Evolutionary conservation across 2,888 invertebrate species (phyloP).

Genomic region (Platycheirus albimanus): DNA sequence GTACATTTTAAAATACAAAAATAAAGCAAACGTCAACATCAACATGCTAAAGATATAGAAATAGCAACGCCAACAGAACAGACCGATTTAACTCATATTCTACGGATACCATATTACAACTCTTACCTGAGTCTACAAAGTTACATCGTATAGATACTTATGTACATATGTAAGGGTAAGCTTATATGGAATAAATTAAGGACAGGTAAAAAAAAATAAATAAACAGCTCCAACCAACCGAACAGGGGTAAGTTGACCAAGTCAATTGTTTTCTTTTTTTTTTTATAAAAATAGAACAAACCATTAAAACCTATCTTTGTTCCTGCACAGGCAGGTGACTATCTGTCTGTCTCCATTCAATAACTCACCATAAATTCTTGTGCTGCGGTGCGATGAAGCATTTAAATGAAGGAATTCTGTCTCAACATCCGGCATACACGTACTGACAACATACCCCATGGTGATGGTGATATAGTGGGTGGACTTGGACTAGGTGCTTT

Average conservation of each 20-base stretch:
- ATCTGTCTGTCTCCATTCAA: constrained; percentile 41
- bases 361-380: constrained; percentile 83
- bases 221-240: constrained; percentile 3
- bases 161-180: neutral
- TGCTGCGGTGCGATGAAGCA: constrained; percentile 68
- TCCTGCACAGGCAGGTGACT: constrained; percentile 51
- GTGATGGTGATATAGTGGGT: neutral
- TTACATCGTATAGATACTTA: neutral
- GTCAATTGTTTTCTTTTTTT: neutral
- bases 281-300: constrained; percentile 34
- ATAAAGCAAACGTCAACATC: constrained; percentile 10
- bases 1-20: constrained; percentile 21
- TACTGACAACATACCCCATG: constrained; percentile 89
- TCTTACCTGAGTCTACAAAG: constrained; percentile 7
- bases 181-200: constrained; percentile 56
- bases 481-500: neutral
- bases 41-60: too few species aligned
- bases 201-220: constrained; percentile 22
- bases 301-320: constrained; percentile 10
- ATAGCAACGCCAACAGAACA: neutral
- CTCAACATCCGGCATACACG: constrained; percentile 88
- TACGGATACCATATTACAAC: constrained; percentile 7
- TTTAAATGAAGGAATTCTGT: constrained; percentile 84
- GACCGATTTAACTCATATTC: constrained; percentile 21
- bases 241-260: constrained; percentile 33